Conservation (phyloP, 1,140 invertebrate species). For the Daktulosphaira vitifoliae region DNA sequence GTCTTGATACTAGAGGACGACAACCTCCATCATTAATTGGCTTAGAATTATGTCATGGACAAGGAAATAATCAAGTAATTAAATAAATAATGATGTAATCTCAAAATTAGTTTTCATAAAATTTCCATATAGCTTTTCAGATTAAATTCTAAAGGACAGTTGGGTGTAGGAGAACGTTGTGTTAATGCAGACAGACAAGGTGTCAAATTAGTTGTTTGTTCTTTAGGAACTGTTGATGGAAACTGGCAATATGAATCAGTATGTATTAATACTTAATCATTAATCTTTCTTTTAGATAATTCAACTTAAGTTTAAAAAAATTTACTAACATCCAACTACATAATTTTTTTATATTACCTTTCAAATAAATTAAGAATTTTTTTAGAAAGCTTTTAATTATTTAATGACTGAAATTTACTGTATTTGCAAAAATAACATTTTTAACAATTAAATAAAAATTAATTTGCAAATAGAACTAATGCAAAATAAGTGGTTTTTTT, state of each 20-base stretch:
- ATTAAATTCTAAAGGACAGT: constrained; percentile 85
- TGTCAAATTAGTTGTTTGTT: constrained; percentile 79
- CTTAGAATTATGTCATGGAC: constrained; percentile 78
- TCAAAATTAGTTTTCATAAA: no score
- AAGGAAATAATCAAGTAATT: constrained; percentile 81
- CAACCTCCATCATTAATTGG: constrained; percentile 75
- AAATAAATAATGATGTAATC: background rate
- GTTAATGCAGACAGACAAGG: constrained; percentile 78
- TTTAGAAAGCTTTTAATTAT: no score
- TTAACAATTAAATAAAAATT: no score
- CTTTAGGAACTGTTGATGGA: constrained; percentile 82
- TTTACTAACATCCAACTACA: background rate
- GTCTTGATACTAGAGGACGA: constrained; percentile 84
- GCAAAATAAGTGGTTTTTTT: no score
- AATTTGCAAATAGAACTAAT: no score
- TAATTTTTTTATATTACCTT: background rate
- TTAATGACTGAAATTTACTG: no score
- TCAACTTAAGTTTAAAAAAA: background rate
- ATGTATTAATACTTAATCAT: constrained; percentile 33
- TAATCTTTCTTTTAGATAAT: background rate
- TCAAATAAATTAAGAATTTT: no score
- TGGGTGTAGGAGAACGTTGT: constrained; percentile 91
- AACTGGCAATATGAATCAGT: constrained; percentile 82
- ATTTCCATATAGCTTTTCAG: constrained; percentile 77
- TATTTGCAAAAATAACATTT: no score